A percentile compares a stretch with the other conserved stretches of the same genome.
These are phyloP conservation scores for Damaliscus lunatus DNA, from an alignment of 2,113 vertebrate genomes.

Conservation along the genomic window DNA sequence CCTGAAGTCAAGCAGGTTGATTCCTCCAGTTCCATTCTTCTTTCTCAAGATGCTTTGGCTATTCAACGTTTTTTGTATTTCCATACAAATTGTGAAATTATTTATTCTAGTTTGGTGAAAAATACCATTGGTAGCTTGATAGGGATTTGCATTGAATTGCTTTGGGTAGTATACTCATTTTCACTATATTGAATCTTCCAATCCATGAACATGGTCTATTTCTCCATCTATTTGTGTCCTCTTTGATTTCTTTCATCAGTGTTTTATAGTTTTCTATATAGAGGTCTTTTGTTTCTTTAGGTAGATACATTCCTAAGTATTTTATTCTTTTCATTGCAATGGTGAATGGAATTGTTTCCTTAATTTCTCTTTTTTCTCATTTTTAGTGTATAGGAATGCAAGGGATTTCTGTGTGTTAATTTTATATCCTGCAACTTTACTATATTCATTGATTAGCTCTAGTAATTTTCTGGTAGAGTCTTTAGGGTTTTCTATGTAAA, in stretches of 20 bases:
- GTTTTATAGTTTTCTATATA: background rate
- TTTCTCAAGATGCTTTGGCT: background rate
- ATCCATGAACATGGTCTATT: background rate
- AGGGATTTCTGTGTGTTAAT: background rate
- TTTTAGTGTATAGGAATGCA: background rate
- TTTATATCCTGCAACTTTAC: background rate
- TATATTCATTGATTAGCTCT: background rate
- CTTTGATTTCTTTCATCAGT: background rate
- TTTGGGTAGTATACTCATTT: background rate
- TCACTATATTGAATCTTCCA: background rate
- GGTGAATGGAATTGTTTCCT: background rate
- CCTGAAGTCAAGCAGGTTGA: background rate
- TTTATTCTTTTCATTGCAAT: background rate
- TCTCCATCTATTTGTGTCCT: background rate
- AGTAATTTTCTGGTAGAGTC: background rate
- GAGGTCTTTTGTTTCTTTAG: background rate
- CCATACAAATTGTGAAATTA: background rate
- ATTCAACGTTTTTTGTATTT: background rate
- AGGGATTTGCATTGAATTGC: background rate
- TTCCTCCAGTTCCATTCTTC: background rate
- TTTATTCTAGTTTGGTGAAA: background rate
- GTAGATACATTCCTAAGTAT: background rate
- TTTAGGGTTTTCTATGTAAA: background rate
- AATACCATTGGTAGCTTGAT: background rate
- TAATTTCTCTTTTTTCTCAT: background rate